These are phyloP conservation scores for Oeneis ivallda DNA, from an alignment of 2,888 invertebrate species.

Conservation along the genomic window DNA sequence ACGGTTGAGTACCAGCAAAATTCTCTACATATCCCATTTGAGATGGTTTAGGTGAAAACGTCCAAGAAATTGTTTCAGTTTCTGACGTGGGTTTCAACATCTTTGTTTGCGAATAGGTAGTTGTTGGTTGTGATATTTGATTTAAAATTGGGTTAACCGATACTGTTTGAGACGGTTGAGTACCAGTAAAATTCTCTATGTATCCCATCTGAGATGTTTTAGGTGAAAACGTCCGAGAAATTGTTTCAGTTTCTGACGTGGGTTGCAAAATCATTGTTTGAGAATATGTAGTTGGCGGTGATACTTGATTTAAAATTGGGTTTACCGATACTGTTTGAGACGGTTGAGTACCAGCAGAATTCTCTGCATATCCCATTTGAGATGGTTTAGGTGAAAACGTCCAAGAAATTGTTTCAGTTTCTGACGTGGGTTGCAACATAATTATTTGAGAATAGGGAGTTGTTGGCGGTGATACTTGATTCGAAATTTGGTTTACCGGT, in stretches of 20 bases:
- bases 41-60: background rate
- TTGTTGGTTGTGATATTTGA: background rate
- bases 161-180: background rate
- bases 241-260: background rate
- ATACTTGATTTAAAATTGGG: conserved; percentile 1
- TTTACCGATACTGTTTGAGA: conserved; percentile 17
- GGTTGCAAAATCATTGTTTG: background rate
- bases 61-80: conserved; percentile 6
- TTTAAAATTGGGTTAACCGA: background rate
- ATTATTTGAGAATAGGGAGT: background rate
- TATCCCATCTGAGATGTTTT: background rate
- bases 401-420: conserved; percentile 7
- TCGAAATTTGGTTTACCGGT: background rate
- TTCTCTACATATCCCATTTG: too few relatives aligned
- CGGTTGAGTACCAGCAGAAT: background rate
- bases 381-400: background rate
- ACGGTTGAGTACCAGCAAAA: background rate
- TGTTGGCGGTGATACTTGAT: background rate
- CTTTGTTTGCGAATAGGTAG: background rate
- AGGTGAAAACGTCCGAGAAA: background rate
- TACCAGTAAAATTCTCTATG: background rate
- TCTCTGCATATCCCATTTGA: too few relatives aligned
- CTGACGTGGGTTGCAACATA: background rate
- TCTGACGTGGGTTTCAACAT: background rate
- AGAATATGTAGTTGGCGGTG: background rate